A percentile compares a stretch with the other conserved stretches of the same genome.
Evolutionary conservation across 2,888 invertebrate species (phyloP).

Genomic region (Cerastis rubricosa): DNA sequence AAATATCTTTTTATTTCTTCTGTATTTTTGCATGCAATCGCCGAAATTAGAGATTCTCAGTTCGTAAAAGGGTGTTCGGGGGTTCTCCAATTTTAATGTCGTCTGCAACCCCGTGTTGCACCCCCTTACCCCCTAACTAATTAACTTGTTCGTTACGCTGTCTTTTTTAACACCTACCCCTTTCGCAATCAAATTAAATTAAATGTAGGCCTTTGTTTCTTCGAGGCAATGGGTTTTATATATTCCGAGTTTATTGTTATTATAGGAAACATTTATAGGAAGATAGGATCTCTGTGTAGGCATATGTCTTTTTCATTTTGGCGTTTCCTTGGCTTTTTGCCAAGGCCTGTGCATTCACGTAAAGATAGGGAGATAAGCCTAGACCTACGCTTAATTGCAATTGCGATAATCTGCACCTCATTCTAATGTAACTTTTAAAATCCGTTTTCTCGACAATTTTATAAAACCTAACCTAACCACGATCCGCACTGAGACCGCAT

Average conservation of each 20-base stretch:
- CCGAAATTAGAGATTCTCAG: constrained; percentile 60
- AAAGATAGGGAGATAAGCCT: not conserved
- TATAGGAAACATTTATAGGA: constrained; percentile 9
- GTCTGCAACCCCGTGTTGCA: constrained; percentile 35
- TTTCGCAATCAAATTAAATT: constrained; percentile 68
- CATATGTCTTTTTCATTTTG: constrained; percentile 8
- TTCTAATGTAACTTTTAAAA: not conserved
- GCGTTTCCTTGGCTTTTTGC: constrained; percentile 4
- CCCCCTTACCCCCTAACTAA: constrained; percentile 50
- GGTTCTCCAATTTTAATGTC: constrained; percentile 51
- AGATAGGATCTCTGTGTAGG: not conserved
- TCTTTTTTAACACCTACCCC: constrained; percentile 67
- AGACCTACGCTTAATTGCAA: not conserved
- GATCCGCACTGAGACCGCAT: not conserved
- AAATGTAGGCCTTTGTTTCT: constrained; percentile 51
- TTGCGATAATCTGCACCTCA: not conserved
- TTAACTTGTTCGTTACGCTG: constrained; percentile 70
- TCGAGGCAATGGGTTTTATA: constrained; percentile 17
- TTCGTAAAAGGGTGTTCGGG: constrained; percentile 37
- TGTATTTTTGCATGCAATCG: constrained; percentile 49
- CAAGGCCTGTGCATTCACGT: not conserved
- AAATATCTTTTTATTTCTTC: constrained; percentile 41
- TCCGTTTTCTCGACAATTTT: not conserved
- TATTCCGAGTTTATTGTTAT: constrained; percentile 28
- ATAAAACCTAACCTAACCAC: not conserved